Evolutionary conservation across 2,113 vertebrate genomes (phyloP).

Genomic region (Climacteris rufus): DNA sequence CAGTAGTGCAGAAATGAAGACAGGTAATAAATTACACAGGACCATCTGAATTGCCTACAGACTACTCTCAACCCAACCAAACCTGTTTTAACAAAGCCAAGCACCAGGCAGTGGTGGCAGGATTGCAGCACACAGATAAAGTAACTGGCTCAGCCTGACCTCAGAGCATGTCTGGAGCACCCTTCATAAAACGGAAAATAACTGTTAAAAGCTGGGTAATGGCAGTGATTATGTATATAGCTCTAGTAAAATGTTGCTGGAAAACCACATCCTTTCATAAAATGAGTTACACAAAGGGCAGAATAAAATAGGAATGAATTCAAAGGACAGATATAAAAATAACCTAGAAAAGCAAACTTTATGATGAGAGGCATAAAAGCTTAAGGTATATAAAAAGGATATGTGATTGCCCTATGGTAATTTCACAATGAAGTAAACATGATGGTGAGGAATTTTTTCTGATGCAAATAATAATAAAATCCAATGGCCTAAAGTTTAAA

Average conservation of each 20-base stretch:
- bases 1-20: not conserved
- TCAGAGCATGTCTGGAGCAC: not conserved
- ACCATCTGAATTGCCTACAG: not conserved
- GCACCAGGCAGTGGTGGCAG: not conserved
- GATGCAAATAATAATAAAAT: not conserved
- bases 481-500: not conserved
- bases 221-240: not conserved
- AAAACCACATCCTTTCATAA: not conserved
- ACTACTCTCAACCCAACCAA: not conserved
- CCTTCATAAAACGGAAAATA: not conserved
- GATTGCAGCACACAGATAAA: not conserved
- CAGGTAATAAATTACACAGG: not conserved
- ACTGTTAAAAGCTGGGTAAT: not conserved
- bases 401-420: not conserved
- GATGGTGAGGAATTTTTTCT: not conserved
- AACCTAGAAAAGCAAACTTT: not conserved
- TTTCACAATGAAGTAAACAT: not conserved
- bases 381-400: not conserved
- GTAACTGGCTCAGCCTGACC: not conserved
- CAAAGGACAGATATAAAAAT: not conserved
- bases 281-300: not conserved
- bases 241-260: not conserved
- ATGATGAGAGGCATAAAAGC: not conserved
- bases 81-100: not conserved
- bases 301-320: not conserved